A percentile compares a stretch with the other conserved stretches of the same genome.
phyloP scores from a whole-genome alignment of 2,797 vertebrate genomes.

The Sternotherus odoratus region DNA sequence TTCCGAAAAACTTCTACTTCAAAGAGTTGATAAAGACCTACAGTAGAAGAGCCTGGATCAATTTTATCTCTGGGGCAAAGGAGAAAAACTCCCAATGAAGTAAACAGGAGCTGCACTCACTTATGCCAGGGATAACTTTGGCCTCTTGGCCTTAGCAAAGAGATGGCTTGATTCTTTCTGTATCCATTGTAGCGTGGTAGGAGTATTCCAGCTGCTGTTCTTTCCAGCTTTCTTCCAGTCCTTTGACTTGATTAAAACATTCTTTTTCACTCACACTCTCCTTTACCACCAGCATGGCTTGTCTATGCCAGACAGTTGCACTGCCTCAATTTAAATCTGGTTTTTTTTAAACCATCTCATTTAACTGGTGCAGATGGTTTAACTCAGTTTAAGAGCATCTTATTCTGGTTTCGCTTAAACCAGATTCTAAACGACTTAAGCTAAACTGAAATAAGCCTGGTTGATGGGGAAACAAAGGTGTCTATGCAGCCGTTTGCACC shows the following conservation, averaged over 20 bases:
- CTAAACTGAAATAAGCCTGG: background rate
- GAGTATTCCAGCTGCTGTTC: background rate
- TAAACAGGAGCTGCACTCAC: background rate
- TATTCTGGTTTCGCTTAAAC: background rate
- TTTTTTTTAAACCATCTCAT: background rate
- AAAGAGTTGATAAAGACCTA: conserved; percentile 2
- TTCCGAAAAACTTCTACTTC: conserved; percentile 9
- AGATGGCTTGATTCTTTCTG: background rate
- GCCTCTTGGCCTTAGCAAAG: background rate
- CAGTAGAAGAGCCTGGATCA: background rate
- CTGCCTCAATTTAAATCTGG: background rate
- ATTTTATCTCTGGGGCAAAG: background rate
- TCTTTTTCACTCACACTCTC: background rate
- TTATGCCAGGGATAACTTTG: background rate
- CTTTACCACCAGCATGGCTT: background rate
- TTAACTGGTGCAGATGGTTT: background rate
- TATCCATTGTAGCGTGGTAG: background rate
- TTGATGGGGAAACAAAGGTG: background rate
- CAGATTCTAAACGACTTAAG: background rate
- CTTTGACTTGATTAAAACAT: conserved; percentile 5
- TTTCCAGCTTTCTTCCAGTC: background rate
- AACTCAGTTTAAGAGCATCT: background rate
- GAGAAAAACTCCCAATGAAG: background rate
- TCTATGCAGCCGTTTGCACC: background rate
- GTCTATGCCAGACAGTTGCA: background rate